phyloP scores from a whole-genome alignment of 1,140 invertebrate species.

The Oncopeltus fasciatus region DNA sequence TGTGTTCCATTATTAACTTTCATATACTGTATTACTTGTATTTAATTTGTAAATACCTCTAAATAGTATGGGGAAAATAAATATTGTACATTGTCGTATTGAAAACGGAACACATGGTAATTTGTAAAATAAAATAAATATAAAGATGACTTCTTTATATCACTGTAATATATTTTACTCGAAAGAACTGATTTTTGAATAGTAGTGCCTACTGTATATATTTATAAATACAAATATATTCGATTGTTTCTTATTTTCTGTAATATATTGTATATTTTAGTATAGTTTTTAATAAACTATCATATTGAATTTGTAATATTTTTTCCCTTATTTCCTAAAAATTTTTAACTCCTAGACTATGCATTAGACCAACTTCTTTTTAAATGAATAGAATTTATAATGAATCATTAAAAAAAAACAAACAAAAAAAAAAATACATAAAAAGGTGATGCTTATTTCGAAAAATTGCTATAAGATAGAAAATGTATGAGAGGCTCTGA shows the following conservation, averaged over 20 bases:
- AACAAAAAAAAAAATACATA: no score
- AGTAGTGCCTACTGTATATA: neutral
- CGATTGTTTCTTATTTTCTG: slow-evolving; percentile 1
- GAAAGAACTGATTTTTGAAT: slow-evolving; percentile 2
- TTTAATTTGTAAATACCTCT: neutral
- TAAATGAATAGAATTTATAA: no score
- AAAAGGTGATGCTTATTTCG: no score
- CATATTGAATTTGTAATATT: neutral
- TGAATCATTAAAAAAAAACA: no score
- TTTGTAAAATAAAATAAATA: neutral
- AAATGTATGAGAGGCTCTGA: no score
- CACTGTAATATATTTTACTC: neutral
- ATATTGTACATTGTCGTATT: neutral
- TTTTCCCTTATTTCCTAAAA: neutral
- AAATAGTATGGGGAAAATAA: neutral
- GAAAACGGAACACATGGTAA: slow-evolving; percentile 4
- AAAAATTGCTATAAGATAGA: no score
- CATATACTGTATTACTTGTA: neutral
- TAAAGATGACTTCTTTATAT: neutral
- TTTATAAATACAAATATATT: neutral
- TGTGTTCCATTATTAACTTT: neutral
- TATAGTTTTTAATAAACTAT: neutral
- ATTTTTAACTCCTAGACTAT: no score
- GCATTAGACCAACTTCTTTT: no score
- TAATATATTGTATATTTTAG: slow-evolving; percentile 5